These are phyloP conservation scores for Colletes latitarsis DNA, from an alignment of 1,140 invertebrate genomes.

Conservation along the genomic window DNA sequence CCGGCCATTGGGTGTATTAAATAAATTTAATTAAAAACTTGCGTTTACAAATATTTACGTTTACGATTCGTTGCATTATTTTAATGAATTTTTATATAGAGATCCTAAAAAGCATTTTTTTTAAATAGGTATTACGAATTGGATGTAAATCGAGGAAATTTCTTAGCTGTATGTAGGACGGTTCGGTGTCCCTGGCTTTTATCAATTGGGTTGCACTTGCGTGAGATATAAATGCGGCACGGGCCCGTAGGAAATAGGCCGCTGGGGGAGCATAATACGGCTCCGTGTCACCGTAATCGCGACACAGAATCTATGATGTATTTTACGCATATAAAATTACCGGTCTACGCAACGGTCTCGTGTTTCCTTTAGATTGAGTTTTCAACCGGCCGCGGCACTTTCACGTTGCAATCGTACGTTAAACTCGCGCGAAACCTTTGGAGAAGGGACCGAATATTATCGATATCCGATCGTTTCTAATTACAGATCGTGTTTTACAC, in stretches of 20 bases:
- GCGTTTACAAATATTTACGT: no score
- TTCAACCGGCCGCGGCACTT: constrained; percentile 42
- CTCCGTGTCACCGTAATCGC: constrained; percentile 43
- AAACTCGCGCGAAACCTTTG: constrained; percentile 23
- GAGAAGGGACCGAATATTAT: background rate
- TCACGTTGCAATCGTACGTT: constrained; percentile 31
- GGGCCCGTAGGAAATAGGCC: constrained; percentile 42
- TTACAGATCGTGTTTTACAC: background rate
- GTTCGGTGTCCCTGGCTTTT: constrained; percentile 54
- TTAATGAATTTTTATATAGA: no score
- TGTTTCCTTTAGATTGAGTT: constrained; percentile 52
- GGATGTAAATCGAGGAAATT: no score
- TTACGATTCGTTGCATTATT: no score
- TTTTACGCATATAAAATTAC: constrained; percentile 51
- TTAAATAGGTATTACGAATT: no score
- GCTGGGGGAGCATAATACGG: constrained; percentile 34
- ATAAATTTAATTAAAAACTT: no score
- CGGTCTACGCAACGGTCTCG: constrained; percentile 39
- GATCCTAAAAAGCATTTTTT: no score
- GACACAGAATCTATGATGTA: constrained; percentile 39
- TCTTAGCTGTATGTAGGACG: constrained; percentile 10
- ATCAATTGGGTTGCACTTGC: constrained; percentile 58
- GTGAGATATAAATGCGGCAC: constrained; percentile 35
- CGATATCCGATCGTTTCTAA: background rate
- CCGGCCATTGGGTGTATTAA: no score